Evolutionary conservation across 1,140 invertebrate genomes (phyloP).

Genomic region (Artemia franciscana): DNA sequence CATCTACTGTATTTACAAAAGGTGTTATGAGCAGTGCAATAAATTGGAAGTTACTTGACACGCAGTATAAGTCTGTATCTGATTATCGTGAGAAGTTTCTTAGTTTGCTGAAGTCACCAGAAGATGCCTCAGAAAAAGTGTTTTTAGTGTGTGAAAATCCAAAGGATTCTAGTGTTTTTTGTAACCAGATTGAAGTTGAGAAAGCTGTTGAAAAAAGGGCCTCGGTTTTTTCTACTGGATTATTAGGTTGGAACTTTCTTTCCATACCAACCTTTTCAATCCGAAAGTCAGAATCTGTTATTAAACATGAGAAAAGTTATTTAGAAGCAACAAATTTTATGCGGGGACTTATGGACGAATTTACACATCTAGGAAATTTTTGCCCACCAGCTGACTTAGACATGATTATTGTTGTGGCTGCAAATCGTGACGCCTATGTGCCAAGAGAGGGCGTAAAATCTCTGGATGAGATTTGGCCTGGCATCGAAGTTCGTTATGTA

Average conservation of each 20-base stretch:
- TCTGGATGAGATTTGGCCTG: constrained; percentile 74
- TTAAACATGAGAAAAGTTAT: not conserved
- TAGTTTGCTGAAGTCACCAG: constrained; percentile 35
- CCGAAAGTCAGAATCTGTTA: not conserved
- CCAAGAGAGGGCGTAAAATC: constrained; percentile 54
- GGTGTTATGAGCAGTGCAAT: constrained; percentile 86
- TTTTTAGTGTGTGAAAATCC: not conserved
- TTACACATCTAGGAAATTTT: constrained; percentile 85
- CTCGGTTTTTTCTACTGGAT: not conserved
- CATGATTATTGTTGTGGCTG: constrained; percentile 60
- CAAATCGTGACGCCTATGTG: constrained; percentile 75
- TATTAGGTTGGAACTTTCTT: not conserved
- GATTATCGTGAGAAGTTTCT: constrained; percentile 54
- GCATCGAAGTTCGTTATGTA: constrained; percentile 59
- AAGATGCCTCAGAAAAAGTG: not conserved
- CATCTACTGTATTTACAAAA: constrained; percentile 80
- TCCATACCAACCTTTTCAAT: too few relatives aligned
- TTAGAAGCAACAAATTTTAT: constrained; percentile 72
- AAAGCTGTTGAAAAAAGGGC: not conserved
- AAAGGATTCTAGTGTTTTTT: not conserved
- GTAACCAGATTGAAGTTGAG: not conserved
- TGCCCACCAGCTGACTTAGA: constrained; percentile 53
- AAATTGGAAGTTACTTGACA: constrained; percentile 71
- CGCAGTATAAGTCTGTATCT: constrained; percentile 64
- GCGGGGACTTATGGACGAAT: constrained; percentile 95